Base-by-base conservation (phyloP, 2,888 invertebrate genomes). In the Caenorhabditis sp. region DNA sequence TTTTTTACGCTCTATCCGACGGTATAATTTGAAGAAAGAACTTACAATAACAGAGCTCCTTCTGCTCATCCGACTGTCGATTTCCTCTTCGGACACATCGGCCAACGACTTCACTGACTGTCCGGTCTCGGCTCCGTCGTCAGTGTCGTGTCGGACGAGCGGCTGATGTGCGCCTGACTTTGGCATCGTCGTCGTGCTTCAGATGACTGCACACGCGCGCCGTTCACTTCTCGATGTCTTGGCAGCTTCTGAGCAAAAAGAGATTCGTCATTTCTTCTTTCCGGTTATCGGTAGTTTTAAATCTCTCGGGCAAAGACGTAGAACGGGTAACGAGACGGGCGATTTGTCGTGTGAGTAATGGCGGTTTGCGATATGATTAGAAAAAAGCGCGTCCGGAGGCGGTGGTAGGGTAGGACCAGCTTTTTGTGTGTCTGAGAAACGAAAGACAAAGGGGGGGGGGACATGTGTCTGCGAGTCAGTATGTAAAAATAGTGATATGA, bases 31-130 rank as follows among this genome's bases (percentile, higher is more conserved):
- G 9, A 26, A 43, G 20, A 45, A n/a, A 17, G 32, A 62, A 61
- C 63, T 53, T 58, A 62, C 63, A 79, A 83, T 66, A 13, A 83
- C 83, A 11, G 81, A 81, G 32, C 81, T 81, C 22, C 83, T 63
- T 50, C 83, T 58, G 50, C 82, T 82, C 74, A 83, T 68, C 2
- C 83, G 66, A 46, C 82, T 83, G 15, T 79, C 79, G 39, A 79
- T 74, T 27, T 83, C 83, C 15, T 83, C 83, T 52, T 83, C 83
- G 0, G 81, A 79, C 17, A 68, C 81, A 50, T 79, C 77, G 6
- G 81, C 76, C 30, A 79, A 48, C 26, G 81, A 81, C 17, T 79
- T 79, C 13, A 65, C 66, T 22, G 81, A 77, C n/a, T 77, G 79
- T 17, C 77, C 79, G n/a, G 79, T 81, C 35, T 81, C 81, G 11